Evolutionary conservation across 2,113 vertebrate genomes (phyloP).

Genomic region (Forbesichthys papilliferus): DNA sequence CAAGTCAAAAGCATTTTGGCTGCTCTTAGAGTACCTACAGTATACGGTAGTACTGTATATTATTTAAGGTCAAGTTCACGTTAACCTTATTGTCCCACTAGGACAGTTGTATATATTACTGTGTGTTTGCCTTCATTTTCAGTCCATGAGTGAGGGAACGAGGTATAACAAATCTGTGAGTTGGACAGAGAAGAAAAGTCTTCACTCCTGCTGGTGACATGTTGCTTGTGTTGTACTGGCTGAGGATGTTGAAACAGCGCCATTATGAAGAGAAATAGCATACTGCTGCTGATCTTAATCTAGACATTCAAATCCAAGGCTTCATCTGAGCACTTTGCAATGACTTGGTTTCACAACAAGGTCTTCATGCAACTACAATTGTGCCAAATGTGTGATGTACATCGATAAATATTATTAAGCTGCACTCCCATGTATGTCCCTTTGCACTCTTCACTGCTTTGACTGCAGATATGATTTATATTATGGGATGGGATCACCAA

Average conservation of each 20-base stretch:
- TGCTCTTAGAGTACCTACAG: too few species aligned
- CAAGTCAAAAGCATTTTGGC: too few species aligned
- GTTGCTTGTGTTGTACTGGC: background rate
- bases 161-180: background rate
- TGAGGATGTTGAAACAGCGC: background rate
- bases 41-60: too few species aligned
- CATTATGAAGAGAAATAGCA: slow-evolving; percentile 23
- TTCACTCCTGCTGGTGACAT: slow-evolving; percentile 5
- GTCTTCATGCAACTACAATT: too few species aligned
- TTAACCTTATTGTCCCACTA: too few species aligned
- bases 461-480: background rate
- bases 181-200: background rate
- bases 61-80: too few species aligned
- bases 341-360: slow-evolving; percentile 15
- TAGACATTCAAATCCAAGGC: background rate
- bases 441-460: background rate
- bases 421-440: too few species aligned
- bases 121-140: too few species aligned
- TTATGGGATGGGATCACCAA: too few species aligned
- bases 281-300: slow-evolving; percentile 48
- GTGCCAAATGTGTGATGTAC: background rate
- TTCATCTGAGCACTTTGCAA: slow-evolving; percentile 6
- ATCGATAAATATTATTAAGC: background rate
- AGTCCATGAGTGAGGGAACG: background rate
- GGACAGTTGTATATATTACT: too few species aligned